Base-by-base conservation (phyloP, 2,888 invertebrate genomes). In the Mycogona germanica region DNA sequence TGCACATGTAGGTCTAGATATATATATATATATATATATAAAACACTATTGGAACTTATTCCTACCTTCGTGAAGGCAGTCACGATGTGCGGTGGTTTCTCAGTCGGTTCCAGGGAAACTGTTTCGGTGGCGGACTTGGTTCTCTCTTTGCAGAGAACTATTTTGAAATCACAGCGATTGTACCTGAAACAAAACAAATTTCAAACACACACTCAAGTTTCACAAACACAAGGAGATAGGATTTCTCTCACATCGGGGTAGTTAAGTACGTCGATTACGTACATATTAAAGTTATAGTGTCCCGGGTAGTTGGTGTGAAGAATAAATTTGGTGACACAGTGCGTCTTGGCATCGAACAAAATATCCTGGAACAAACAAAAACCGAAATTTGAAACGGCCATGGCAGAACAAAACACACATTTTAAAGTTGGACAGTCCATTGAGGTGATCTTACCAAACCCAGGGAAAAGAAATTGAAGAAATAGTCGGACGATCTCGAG, bases 211-310 rank as follows among this genome's bases (percentile, higher is more conserved):
- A n/a, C n/a, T n/a, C n/a, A n/a, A 44, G 17, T 9, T 2, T 3
- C 12, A 17, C 7, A n/a, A 25, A 17, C 42, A 29, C 3, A 6
- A 26, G 2, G 32, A 5, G 21, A 32, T n/a, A n/a, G n/a, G n/a
- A n/a, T n/a, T n/a, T n/a, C n/a, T n/a, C n/a, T n/a, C n/a, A n/a
- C n/a, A n/a, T n/a, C n/a, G n/a, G n/a, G n/a, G n/a, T 17, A 46
- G 17, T 9, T 9, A 50, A 21, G 12, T 28, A 52, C 14, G 9
- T 30, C 38, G 32, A 40, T 40, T 56, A 70, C 75, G 72, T 67
- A 96, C 88, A 95, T 95, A 68, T 96, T 97, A 74, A 98, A 98
- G 74, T 98, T 95, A 72, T 96, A 98, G 72, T 98, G 97, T 2
- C 97, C 97, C n/a, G 98, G 97, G 70, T 89, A 96, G 73, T 98